phyloP scores from a whole-genome alignment of 2,113 vertebrate genomes.

The Dicerorhinus sumatrensis region DNA sequence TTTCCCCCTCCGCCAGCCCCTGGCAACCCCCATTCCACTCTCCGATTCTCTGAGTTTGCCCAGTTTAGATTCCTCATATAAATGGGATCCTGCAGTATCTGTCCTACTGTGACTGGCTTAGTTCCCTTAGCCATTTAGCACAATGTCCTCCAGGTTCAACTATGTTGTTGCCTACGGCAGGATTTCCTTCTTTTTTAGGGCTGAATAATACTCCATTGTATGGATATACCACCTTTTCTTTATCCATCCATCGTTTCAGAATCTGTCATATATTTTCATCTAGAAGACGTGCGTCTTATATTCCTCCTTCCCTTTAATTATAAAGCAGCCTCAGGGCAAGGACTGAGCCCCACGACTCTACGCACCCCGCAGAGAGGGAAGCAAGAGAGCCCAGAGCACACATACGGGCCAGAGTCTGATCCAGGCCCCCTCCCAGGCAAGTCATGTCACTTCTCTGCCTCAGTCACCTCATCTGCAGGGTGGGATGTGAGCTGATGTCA shows the following conservation, averaged over 20 bases:
- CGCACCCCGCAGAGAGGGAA: not conserved
- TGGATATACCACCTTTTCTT: not conserved
- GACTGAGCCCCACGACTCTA: rapidly evolving
- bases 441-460: not conserved
- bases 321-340: not conserved
- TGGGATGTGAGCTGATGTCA: not conserved
- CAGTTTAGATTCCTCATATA: not conserved
- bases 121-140: not conserved
- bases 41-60: not conserved
- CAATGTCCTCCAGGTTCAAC: not conserved
- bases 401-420: not conserved
- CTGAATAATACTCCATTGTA: not conserved
- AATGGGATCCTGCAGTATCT: not conserved
- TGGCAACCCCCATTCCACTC: not conserved
- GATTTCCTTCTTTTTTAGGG: not conserved
- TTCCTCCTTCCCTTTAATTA: not conserved
- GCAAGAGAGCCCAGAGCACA: not conserved
- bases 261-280: not conserved
- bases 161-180: not conserved
- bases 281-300: not conserved
- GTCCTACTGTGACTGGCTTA: not conserved
- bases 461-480: rapidly evolving
- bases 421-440: not conserved
- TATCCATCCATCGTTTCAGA: rapidly evolving
- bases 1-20: not conserved